Conservation (phyloP, 1,140 invertebrate species). For the Reticulitermes speratus region DNA sequence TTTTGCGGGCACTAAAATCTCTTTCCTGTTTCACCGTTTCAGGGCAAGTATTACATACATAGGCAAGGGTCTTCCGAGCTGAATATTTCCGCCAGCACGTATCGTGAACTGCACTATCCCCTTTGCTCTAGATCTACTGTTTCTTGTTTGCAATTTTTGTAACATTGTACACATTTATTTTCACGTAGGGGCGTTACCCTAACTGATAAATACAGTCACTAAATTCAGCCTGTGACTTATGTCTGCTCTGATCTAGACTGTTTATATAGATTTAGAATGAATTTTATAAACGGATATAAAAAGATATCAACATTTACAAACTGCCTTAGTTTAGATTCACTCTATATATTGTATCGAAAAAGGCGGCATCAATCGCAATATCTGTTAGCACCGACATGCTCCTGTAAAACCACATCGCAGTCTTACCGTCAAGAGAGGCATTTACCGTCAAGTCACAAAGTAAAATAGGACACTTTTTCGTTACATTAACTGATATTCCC, state of each 20-base stretch:
- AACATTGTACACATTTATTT: too few relatives aligned
- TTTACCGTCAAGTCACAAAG: too few relatives aligned
- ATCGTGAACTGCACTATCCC: too few relatives aligned
- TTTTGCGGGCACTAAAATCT: neutral
- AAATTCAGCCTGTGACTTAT: neutral
- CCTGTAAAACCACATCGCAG: neutral
- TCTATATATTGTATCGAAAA: too few relatives aligned
- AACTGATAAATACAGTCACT: neutral
- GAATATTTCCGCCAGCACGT: too few relatives aligned
- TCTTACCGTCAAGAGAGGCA: neutral
- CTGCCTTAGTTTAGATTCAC: neutral
- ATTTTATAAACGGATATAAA: neutral
- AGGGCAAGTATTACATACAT: neutral
- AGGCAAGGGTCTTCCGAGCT: neutral
- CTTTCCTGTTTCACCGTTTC: neutral
- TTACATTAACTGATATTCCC: too few relatives aligned
- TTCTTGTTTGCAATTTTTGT: too few relatives aligned
- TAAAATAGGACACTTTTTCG: too few relatives aligned
- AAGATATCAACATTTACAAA: neutral
- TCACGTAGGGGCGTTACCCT: neutral
- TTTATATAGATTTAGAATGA: neutral
- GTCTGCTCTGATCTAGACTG: neutral
- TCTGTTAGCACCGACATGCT: neutral
- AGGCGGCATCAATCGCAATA: neutral
- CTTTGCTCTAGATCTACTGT: too few relatives aligned